Conservation (phyloP, 2,113 vertebrate genomes). For the Oxyura jamaicensis region DNA sequence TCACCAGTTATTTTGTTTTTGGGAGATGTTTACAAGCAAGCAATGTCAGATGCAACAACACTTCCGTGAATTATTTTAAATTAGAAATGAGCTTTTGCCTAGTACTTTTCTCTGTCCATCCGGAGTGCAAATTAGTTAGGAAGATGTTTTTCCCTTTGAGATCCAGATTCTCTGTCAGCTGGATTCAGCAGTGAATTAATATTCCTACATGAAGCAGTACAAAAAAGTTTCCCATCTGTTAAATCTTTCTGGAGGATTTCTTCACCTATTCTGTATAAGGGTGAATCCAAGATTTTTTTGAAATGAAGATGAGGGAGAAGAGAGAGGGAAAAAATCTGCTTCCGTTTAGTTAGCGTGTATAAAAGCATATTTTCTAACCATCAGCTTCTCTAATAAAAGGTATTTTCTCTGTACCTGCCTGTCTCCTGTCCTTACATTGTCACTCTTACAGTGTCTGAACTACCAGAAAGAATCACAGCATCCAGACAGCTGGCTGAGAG, state of each 20-base stretch:
- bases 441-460: neutral
- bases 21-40: neutral
- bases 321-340: neutral
- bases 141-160: neutral
- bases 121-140: neutral
- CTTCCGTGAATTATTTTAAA: neutral
- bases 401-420: neutral
- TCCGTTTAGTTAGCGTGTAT: neutral
- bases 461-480: neutral
- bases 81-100: neutral
- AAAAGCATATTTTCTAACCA: neutral
- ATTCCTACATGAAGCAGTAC: neutral
- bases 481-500: neutral
- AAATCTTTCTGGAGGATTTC: neutral
- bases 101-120: neutral
- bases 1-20: neutral
- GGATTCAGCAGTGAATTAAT: constrained; percentile 38
- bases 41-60: neutral
- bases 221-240: neutral
- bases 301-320: neutral
- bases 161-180: constrained; percentile 28
- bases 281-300: neutral
- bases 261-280: neutral
- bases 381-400: neutral
- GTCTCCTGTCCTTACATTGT: neutral